phyloP scores from a whole-genome alignment of 2,888 invertebrate genomes.

The Pardosa pseudoannulata region DNA sequence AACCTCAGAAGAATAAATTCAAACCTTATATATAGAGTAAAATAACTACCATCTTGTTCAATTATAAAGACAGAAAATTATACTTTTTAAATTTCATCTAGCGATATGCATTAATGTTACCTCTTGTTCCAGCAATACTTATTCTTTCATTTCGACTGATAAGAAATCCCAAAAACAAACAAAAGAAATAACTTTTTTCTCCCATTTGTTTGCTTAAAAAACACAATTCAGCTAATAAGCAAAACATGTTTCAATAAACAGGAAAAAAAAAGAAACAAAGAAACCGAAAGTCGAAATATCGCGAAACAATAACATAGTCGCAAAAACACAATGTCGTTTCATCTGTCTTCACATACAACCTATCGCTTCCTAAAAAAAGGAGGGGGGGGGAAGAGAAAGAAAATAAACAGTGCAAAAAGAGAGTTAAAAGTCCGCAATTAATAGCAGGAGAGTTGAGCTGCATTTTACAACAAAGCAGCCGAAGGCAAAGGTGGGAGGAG shows the following conservation, averaged over 20 bases:
- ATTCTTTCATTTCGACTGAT: too few species aligned
- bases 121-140: background rate
- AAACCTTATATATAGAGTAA: too few species aligned
- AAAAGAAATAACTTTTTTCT: background rate
- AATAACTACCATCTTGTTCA: too few species aligned
- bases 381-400: background rate
- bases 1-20: too few species aligned
- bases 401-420: background rate
- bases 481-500: constrained; percentile 30
- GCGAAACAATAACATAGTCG: background rate
- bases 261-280: constrained; percentile 12
- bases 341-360: background rate
- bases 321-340: constrained; percentile 9
- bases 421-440: constrained; percentile 25
- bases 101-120: background rate
- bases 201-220: constrained; percentile 11
- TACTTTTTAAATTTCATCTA: too few species aligned
- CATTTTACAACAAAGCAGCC: constrained; percentile 4
- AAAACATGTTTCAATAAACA: constrained; percentile 14
- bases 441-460: background rate
- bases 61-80: too few species aligned
- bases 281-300: constrained; percentile 1
- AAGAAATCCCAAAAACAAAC: constrained; percentile 7
- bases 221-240: constrained; percentile 25
- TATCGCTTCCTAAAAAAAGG: background rate